phyloP scores from a whole-genome alignment of 2,113 vertebrate genomes.

The Podarcis raffonei region DNA sequence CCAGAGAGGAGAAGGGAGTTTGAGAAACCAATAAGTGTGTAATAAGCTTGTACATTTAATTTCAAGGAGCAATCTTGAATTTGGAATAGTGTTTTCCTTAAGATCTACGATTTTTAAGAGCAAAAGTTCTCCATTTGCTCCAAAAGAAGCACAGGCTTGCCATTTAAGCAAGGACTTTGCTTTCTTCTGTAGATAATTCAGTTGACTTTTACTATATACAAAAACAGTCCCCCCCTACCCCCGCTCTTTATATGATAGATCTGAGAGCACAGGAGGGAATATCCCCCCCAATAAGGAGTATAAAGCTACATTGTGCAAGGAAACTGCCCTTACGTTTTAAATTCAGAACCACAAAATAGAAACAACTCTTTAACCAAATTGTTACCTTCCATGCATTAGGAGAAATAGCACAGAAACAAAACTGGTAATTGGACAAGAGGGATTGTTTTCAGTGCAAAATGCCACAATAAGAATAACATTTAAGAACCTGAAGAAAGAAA shows the following conservation, averaged over 20 bases:
- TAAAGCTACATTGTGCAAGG: neutral
- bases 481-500: neutral
- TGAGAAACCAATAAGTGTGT: neutral
- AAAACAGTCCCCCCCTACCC: no score
- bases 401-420: neutral
- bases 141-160: neutral
- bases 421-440: neutral
- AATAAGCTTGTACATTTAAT: neutral
- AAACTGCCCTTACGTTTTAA: neutral
- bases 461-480: neutral
- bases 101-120: neutral
- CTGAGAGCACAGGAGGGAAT: neutral
- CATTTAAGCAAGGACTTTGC: neutral
- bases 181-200: neutral
- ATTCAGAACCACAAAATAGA: neutral
- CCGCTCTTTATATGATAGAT: neutral
- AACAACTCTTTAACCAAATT: neutral
- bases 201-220: neutral
- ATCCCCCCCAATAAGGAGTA: neutral
- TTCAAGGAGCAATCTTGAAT: neutral
- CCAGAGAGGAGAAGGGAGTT: slow-evolving; percentile 1
- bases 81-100: neutral
- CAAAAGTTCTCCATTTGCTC: neutral
- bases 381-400: neutral
- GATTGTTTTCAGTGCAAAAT: neutral